Percentiles rank a stretch among this genome's conserved stretches.
Evolutionary conservation across 2,113 vertebrate genomes (phyloP).

Genomic region (Hydrolagus affinis): DNA sequence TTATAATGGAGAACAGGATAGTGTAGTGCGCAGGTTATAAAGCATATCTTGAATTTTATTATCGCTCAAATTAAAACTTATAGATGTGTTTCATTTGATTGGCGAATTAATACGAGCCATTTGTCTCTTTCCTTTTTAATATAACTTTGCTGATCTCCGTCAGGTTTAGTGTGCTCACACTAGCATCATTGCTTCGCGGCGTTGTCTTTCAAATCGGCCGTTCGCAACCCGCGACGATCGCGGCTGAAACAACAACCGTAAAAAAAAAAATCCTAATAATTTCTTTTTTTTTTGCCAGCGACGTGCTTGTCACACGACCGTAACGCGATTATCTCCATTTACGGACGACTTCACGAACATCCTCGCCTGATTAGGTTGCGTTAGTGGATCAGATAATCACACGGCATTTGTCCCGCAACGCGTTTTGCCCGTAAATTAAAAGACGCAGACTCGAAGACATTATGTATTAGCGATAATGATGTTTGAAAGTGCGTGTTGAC

Average conservation of each 20-base stretch:
- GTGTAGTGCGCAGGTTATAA: conserved; percentile 33
- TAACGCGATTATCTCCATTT: conserved; percentile 9
- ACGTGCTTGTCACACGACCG: not conserved
- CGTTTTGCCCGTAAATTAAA: conserved; percentile 8
- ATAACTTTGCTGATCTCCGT: conserved; percentile 85
- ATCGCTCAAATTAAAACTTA: conserved; percentile 79
- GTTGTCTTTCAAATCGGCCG: not conserved
- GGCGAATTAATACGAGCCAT: conserved; percentile 83
- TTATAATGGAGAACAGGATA: not conserved
- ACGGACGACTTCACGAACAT: not conserved
- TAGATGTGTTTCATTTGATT: conserved; percentile 79
- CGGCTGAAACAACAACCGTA: not conserved
- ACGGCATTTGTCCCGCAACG: conserved; percentile 14
- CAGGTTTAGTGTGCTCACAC: conserved; percentile 50
- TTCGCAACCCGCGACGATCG: not conserved
- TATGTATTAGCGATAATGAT: conserved; percentile 19
- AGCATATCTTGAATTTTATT: conserved; percentile 65
- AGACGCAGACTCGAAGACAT: not conserved
- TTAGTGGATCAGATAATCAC: conserved; percentile 10
- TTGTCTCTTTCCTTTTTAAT: conserved; percentile 61
- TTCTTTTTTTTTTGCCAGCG: too few species aligned
- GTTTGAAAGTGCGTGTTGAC: conserved; percentile 17
- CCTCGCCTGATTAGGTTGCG: conserved; percentile 7
- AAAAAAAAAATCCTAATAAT: too few species aligned
- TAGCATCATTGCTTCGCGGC: not conserved